Base-by-base conservation (phyloP, 2,888 invertebrate genomes). In the Cantharis nigra region DNA sequence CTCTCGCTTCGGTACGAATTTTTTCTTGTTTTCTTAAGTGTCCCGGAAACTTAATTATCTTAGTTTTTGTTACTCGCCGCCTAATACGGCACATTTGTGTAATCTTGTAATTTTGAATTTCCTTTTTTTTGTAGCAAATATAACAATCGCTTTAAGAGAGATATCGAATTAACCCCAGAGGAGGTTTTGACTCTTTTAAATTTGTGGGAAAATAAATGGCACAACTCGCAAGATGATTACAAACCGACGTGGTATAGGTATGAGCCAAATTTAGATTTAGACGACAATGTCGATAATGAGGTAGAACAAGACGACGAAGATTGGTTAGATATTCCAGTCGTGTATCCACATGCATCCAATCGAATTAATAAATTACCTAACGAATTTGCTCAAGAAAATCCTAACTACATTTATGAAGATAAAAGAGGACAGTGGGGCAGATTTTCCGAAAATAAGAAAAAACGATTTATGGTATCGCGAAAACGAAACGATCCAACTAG, bases 391-490 rank as follows among this genome's bases (percentile, higher is more conserved):
- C 70, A 70, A n/a, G 72, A 64, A n/a, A 74, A 67, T 71, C 82
- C 85, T 3, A 85, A 84, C 71, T 86, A 86, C 76, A 79, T 83
- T 28, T 84, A 83, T 75, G 84, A 86, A 71, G 86, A 87, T 64
- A 84, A 84, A 70, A 77, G 82, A 20, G 64, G 79, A 78, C 30
- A 81, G 65, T 83, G 83, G 82, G 84, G 83, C 63, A 83, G 84
- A 4, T 83, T 84, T 69, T 80, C 83, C 14, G 86, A 86, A 11
- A 81, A 82, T 70, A 85, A 84, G 78, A 85, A 86, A 80, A 92
- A 92, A 86, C 89, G 92, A 63, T 92, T 92, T 84, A 92, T 92
- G 92, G 92, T 92, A 0, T 90, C 92, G 20, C 90, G 91, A 83
- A 92, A 92, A 85, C 83, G 88, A 49, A 87, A 86, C 73, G 89